Conservation (phyloP, 2,797 vertebrate species). For the Acanthurus tractus region DNA sequence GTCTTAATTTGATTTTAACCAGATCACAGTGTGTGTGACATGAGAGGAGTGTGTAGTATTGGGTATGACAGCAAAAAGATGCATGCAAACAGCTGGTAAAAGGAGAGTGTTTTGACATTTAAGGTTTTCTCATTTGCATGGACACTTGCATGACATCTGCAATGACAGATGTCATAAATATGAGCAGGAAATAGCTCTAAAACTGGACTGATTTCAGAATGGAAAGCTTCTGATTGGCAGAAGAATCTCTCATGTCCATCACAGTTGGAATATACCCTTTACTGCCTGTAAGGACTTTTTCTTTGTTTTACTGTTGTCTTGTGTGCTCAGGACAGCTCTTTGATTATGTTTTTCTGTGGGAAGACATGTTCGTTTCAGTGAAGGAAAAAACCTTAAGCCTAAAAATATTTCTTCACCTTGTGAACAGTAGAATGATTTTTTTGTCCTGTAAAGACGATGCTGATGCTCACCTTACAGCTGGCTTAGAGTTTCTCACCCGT, state of each 20-base stretch:
- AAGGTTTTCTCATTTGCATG: no score
- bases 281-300: neutral
- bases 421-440: neutral
- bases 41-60: constrained; percentile 5
- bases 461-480: no score
- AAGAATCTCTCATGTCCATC: neutral
- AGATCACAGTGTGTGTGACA: constrained; percentile 15
- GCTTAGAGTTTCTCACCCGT: no score
- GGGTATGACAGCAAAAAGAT: no score
- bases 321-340: neutral
- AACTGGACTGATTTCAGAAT: constrained; percentile 16
- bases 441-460: no score
- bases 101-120: no score
- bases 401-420: neutral
- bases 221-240: neutral
- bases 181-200: constrained; percentile 4
- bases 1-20: constrained; percentile 55
- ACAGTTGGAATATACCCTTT: neutral
- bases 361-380: neutral
- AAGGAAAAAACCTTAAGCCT: neutral
- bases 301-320: neutral
- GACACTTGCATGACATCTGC: constrained; percentile 7
- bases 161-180: constrained; percentile 1
- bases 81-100: no score
- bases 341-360: neutral